Conservation (phyloP, 2,888 invertebrate genomes). For the Drosophila peninsularis region DNA sequence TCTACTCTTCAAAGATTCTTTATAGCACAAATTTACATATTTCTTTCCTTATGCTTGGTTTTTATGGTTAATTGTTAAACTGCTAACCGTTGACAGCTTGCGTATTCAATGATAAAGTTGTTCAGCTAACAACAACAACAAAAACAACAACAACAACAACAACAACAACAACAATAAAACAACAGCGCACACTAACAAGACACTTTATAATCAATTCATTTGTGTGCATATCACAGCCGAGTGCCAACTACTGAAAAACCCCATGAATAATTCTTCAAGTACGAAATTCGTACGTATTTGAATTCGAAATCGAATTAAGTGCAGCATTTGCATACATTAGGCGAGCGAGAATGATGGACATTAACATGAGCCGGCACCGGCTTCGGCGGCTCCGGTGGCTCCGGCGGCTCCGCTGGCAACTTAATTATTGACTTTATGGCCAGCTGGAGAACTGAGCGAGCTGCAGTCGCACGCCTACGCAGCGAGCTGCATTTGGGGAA, state of each 20-base stretch:
- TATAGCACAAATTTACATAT: neutral
- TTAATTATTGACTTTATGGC: conserved; percentile 18
- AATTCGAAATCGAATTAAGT: conserved; percentile 25
- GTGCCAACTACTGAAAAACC: conserved; percentile 40
- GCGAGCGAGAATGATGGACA: conserved; percentile 30
- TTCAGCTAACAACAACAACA: conserved; percentile 18
- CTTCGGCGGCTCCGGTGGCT: no score
- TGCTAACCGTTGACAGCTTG: conserved; percentile 2
- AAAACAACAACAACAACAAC: neutral
- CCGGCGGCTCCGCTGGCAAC: conserved; percentile 21
- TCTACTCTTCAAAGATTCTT: neutral
- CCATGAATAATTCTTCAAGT: conserved; percentile 24
- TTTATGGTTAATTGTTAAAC: conserved; percentile 1
- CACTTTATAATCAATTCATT: conserved; percentile 56
- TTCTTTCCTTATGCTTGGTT: neutral
- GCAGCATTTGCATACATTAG: conserved; percentile 44
- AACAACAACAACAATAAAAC: neutral
- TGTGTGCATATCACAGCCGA: conserved; percentile 57
- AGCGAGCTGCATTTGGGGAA: conserved; percentile 4
- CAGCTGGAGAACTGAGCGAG: conserved; percentile 9
- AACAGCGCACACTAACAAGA: conserved; percentile 10
- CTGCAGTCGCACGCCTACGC: conserved; percentile 32
- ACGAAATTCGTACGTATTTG: conserved; percentile 21
- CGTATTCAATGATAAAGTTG: conserved; percentile 14
- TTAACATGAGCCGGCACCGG: conserved; percentile 12